Percentiles rank a stretch among this genome's conserved stretches.
Conservation (phyloP, 2,113 vertebrate genomes). For the Pipra filicauda region DNA sequence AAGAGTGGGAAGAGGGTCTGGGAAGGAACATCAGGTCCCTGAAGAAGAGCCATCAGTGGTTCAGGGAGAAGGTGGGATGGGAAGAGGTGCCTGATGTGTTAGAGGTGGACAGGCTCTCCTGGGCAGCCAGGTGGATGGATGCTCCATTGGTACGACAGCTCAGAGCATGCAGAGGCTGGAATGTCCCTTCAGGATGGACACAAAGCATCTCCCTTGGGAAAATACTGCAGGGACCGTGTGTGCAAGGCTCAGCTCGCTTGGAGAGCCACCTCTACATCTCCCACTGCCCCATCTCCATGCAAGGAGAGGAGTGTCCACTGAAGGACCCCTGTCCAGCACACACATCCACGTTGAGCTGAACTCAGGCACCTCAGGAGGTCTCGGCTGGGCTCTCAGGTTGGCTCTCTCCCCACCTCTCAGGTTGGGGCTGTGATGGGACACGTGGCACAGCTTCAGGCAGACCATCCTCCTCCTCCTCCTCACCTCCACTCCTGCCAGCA, state of each 20-base stretch:
- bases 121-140: neutral
- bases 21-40: accelerated
- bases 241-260: neutral
- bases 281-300: neutral
- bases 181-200: neutral
- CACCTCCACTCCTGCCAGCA: neutral
- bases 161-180: neutral
- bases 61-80: neutral
- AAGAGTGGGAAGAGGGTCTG: neutral
- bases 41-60: accelerated
- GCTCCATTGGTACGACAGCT: neutral
- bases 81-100: neutral
- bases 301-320: accelerated
- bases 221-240: neutral
- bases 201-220: neutral
- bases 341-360: accelerated
- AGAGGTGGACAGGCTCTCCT: neutral
- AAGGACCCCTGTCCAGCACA: neutral
- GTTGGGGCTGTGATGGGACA: neutral
- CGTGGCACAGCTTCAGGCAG: neutral
- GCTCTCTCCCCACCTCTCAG: no score
- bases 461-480: neutral
- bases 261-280: neutral
- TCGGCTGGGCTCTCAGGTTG: no score
- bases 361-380: neutral